Evolutionary conservation across 2,888 invertebrate genomes (phyloP), one percentile per base, ranked within the genome.

Genomic region (Philopedon plagiatum): DNA sequence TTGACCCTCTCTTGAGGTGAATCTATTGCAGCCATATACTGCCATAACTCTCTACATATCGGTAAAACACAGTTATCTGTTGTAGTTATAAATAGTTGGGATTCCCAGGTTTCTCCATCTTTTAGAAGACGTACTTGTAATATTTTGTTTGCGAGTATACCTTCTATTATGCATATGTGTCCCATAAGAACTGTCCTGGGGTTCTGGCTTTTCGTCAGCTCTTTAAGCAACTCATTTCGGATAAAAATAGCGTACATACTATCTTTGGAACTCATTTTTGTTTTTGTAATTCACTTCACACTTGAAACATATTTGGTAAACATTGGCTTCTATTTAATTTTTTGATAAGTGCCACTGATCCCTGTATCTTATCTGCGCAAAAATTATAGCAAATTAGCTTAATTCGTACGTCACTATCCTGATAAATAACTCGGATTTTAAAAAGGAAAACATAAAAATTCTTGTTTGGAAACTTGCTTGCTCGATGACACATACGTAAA

Each of bases 1-100:
- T 85, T 84, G 1, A 89, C 83, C 72, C 89, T 85, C 63, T 88
- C 88, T 74, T 86, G 84, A 3, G 88, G 88, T 57, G 86, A 86
- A 15, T 81, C 78, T 68, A 90, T 86, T 11, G 89, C 86, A 57
- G 86, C 86, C 41, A 90, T 81, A 80, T 85, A 88, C 37, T 86
- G 87, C 87, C 88, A 89, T 44, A 89, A 77, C 57, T 82, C 83
- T 70, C 84, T 83, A 56, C 77, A 77, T 23, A 86, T 80, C n/a
- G 75, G 73, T 29, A 81, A 78, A 56, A 85, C 76, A 57, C 76
- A 76, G 13, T 80, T 76, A 71, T 80, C 76, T 82, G 68, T 69
- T 76, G 76, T 19, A 18, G 64, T 64, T 5, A 60, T 19, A 56
- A 83, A 86, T 15, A 80, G 77, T n/a, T 75, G 77, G 8, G 81